Conservation (phyloP, 2,113 vertebrate species). For the Bambusicola thoracicus region DNA sequence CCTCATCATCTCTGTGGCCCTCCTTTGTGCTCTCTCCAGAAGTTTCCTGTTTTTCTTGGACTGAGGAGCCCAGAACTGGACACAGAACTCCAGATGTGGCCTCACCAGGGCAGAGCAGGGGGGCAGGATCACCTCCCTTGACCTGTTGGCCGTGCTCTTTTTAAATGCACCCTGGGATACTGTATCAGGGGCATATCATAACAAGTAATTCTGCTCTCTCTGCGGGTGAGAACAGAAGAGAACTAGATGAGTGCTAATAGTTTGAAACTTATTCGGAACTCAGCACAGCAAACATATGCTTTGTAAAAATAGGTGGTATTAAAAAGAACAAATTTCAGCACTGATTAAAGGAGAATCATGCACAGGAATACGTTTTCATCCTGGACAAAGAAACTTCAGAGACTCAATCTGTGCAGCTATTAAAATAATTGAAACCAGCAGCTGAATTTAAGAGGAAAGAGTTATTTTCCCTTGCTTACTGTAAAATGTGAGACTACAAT, state of each 20-base stretch:
- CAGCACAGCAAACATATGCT: not conserved
- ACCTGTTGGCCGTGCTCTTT: not conserved
- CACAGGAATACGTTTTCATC: not conserved
- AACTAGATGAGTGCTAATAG: not conserved
- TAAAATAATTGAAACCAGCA: conserved; percentile 10
- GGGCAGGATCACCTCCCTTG: not conserved
- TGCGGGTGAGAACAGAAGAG: not conserved
- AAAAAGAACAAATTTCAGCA: not conserved
- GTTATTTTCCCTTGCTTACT: not conserved
- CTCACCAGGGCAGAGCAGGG: not conserved
- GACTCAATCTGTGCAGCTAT: not conserved
- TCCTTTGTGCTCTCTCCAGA: not conserved
- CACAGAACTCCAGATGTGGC: not conserved
- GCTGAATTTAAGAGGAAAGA: not conserved
- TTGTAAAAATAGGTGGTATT: not conserved
- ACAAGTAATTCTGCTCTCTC: not conserved
- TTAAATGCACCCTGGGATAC: not conserved
- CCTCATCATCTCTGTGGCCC: not conserved
- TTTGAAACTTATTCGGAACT: not conserved
- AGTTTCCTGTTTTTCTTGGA: not conserved
- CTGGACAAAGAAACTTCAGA: not conserved
- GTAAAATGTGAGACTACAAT: not conserved
- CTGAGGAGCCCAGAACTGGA: not conserved
- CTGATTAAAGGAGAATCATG: not conserved
- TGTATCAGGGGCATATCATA: not conserved